A percentile compares a stretch with the other conserved stretches of the same genome.
Conservation (phyloP, 2,113 vertebrate species). For the Phasianus colchicus region DNA sequence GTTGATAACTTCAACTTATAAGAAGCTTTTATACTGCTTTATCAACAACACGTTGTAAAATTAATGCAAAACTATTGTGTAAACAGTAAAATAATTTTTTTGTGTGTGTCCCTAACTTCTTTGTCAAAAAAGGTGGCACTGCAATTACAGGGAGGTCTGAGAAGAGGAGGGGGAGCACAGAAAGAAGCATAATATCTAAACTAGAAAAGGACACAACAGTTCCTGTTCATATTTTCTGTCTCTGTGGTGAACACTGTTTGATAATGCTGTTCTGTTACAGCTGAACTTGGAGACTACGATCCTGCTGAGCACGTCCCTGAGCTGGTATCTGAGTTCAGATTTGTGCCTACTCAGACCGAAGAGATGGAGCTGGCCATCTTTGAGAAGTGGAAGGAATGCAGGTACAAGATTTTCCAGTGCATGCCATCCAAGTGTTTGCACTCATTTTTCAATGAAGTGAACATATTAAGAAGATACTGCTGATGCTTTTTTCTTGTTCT, state of each 20-base stretch:
- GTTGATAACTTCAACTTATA: neutral
- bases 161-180: neutral
- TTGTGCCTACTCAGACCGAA: constrained; percentile 92
- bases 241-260: neutral
- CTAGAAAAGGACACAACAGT: neutral
- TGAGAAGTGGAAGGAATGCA: constrained; percentile 95
- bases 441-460: neutral
- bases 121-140: neutral
- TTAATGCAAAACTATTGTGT: neutral
- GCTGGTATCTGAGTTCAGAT: constrained; percentile 96
- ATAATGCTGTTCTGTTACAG: constrained; percentile 74
- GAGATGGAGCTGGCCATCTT: constrained; percentile 92
- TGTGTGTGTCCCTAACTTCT: neutral
- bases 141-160: neutral
- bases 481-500: neutral
- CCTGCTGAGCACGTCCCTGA: constrained; percentile 89
- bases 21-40: neutral
- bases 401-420: constrained; percentile 73
- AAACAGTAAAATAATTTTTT: neutral
- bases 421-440: neutral
- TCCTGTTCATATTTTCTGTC: neutral
- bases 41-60: neutral
- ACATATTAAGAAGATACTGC: neutral
- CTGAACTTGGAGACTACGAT: constrained; percentile 95
- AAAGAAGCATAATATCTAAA: neutral